A percentile compares a stretch with the other conserved stretches of the same genome.
Conservation (phyloP, 2,888 invertebrate species). For the Camptogramma bilineatum region DNA sequence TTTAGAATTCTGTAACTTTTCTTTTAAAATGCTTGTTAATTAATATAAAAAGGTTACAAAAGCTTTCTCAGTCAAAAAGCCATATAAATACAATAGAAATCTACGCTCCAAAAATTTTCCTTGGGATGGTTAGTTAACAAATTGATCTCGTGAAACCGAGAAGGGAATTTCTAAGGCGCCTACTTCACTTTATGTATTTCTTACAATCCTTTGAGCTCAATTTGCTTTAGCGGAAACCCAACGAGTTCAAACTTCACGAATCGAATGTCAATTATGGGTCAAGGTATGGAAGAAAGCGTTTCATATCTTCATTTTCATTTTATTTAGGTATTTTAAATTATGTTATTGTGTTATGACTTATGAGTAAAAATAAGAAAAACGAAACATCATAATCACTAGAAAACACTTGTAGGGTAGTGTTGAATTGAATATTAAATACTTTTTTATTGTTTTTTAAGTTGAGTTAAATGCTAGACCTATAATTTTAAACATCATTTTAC, state of each 20-base stretch:
- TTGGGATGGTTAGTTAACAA: conserved; percentile 38
- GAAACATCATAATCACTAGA: no score
- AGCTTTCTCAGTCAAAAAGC: neutral
- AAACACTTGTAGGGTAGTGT: no score
- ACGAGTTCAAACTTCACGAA: conserved; percentile 60
- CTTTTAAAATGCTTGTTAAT: neutral
- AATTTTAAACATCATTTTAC: no score
- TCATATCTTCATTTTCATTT: neutral
- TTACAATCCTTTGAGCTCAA: conserved; percentile 71
- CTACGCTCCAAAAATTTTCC: conserved; percentile 6
- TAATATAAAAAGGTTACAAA: neutral
- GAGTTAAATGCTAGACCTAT: no score
- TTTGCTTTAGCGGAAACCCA: conserved; percentile 62
- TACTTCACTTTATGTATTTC: conserved; percentile 58
- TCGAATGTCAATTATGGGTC: conserved; percentile 51
- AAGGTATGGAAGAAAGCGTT: conserved; percentile 41
- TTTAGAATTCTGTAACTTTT: no score
- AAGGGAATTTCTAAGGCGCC: conserved; percentile 38
- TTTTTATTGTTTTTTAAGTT: no score
- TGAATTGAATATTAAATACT: no score
- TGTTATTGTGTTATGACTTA: no score
- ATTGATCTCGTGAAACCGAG: conserved; percentile 43
- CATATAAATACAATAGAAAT: conserved; percentile 2
- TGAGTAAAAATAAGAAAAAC: no score
- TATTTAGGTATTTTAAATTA: neutral